Evolutionary conservation across 92 coral and sea anemone genomes (phyloP).

Genomic region (Palythoa grandiflora): DNA sequence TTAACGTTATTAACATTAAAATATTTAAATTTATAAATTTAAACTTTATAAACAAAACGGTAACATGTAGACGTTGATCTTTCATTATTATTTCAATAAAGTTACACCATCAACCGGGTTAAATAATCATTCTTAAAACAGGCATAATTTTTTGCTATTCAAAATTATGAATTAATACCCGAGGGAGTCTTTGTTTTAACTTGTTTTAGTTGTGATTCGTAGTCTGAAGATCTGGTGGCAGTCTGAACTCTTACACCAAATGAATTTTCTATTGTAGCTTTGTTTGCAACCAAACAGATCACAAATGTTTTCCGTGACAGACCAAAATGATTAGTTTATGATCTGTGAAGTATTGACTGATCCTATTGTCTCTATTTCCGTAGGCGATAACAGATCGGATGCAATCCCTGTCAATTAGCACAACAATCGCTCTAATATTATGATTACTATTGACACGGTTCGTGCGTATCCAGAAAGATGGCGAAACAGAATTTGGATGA

Average conservation of each 20-base stretch:
- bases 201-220: neutral
- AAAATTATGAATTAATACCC: too few relatives aligned
- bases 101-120: neutral
- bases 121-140: too few relatives aligned
- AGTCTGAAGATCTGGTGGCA: neutral
- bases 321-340: slow-evolving; percentile 30
- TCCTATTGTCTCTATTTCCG: slow-evolving; percentile 22
- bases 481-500: slow-evolving; percentile 28
- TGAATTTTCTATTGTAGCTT: neutral
- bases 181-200: neutral
- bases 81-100: too few relatives aligned
- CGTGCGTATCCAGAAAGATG: neutral
- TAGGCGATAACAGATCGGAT: slow-evolving; percentile 45
- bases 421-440: slow-evolving; percentile 32
- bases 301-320: neutral
- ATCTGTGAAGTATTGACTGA: slow-evolving; percentile 34
- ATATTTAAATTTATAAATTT: too few relatives aligned
- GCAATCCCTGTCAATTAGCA: slow-evolving; percentile 35
- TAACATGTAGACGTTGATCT: too few relatives aligned
- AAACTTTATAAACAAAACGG: too few relatives aligned
- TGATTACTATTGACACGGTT: slow-evolving; percentile 10
- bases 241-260: neutral
- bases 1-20: too few relatives aligned
- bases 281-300: neutral
- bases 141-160: neutral